Percentiles rank a stretch among this genome's conserved stretches.
These are phyloP conservation scores for Malacoctenus gilli DNA, from an alignment of 2,797 vertebrate species.

Conservation along the genomic window DNA sequence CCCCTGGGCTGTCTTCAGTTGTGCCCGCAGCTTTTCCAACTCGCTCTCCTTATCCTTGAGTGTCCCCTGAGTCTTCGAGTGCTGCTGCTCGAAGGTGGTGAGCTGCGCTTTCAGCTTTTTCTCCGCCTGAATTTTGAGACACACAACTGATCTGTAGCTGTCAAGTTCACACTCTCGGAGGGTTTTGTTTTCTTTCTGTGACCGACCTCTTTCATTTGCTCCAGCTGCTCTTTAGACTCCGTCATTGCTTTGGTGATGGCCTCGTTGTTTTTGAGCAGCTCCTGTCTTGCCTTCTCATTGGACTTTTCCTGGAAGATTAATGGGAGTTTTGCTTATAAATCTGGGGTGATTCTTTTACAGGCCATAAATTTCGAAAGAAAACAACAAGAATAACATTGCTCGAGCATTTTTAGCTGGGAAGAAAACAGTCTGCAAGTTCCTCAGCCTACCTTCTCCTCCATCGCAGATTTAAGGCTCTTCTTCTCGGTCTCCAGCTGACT, in stretches of 20 bases:
- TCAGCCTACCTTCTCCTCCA: slow-evolving; percentile 86
- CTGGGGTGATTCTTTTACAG: too few species aligned
- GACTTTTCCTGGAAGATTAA: slow-evolving; percentile 84
- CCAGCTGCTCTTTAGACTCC: slow-evolving; percentile 85
- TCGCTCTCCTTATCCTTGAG: slow-evolving; percentile 87
- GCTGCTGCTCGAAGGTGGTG: slow-evolving; percentile 79
- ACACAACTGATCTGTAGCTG: slow-evolving; percentile 8
- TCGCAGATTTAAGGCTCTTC: slow-evolving; percentile 81
- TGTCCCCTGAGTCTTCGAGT: slow-evolving; percentile 78
- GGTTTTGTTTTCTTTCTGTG: neutral
- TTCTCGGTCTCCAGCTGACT: slow-evolving; percentile 87
- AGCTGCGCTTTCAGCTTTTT: slow-evolving; percentile 84
- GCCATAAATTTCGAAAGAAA: too few species aligned
- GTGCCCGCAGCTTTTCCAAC: slow-evolving; percentile 82
- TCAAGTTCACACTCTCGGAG: neutral
- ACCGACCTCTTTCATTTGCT: slow-evolving; percentile 86
- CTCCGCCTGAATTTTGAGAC: slow-evolving; percentile 78
- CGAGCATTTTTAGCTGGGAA: too few species aligned
- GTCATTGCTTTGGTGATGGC: slow-evolving; percentile 82
- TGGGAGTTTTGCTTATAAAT: too few species aligned
- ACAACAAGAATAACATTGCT: too few species aligned
- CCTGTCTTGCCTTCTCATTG: slow-evolving; percentile 86
- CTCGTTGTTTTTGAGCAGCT: slow-evolving; percentile 86
- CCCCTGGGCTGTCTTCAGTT: slow-evolving; percentile 83
- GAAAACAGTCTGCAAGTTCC: neutral